Evolutionary conservation across 2,113 vertebrate species (phyloP).

Genomic region (Alexandromys fortis): DNA sequence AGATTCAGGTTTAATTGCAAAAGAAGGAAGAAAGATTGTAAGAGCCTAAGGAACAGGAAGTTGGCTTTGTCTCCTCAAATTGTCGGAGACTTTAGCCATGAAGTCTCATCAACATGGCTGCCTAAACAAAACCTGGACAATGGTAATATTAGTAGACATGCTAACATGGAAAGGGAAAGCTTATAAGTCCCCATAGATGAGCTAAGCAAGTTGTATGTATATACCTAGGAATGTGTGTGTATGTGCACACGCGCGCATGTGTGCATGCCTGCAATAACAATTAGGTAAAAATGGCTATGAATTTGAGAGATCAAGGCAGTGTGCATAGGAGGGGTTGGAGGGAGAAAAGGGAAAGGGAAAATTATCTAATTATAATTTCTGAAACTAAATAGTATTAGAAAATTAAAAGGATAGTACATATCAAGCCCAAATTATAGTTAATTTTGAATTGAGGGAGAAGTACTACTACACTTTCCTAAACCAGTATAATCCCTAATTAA

Average conservation of each 20-base stretch:
- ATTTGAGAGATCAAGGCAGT: not conserved
- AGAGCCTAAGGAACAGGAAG: not conserved
- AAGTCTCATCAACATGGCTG: not conserved
- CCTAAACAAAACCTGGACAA: not conserved
- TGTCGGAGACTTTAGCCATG: not conserved
- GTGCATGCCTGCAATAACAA: not conserved
- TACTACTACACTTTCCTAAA: not conserved
- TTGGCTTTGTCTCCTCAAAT: not conserved
- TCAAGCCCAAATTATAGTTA: not conserved
- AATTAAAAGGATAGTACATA: slow-evolving; percentile 2
- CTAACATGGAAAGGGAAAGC: not conserved
- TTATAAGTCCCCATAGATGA: not conserved
- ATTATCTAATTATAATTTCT: not conserved
- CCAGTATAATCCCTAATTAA: not conserved
- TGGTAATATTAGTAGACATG: not conserved
- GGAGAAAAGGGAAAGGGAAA: not conserved
- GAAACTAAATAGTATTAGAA: not conserved
- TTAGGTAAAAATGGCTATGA: not conserved
- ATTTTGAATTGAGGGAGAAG: not conserved
- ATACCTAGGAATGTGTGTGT: not conserved
- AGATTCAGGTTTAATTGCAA: no score
- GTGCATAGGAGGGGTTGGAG: no score
- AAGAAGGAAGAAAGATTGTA: not conserved
- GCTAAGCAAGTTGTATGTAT: not conserved
- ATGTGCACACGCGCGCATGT: no score